Percentiles rank a stretch among this genome's conserved stretches.
phyloP scores from a whole-genome alignment of 2,113 vertebrate species.

The Cyanoderma ruficeps region DNA sequence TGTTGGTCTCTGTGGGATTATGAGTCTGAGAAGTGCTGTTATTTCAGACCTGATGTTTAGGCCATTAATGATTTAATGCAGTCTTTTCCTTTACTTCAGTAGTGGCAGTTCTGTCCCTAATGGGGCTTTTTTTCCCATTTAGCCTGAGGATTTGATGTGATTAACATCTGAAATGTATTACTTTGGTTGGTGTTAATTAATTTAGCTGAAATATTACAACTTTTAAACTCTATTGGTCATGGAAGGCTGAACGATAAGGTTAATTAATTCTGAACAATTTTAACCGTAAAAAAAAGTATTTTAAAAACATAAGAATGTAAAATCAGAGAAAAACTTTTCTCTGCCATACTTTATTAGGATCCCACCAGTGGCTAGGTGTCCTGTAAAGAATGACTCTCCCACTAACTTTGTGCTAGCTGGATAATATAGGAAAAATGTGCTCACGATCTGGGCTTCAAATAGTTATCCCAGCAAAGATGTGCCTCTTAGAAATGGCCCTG shows the following conservation, averaged over 20 bases:
- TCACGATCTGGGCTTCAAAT: neutral
- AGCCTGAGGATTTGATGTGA: slow-evolving; percentile 8
- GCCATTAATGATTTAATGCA: neutral
- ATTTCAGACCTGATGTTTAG: slow-evolving; percentile 34
- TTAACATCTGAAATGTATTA: slow-evolving; percentile 21
- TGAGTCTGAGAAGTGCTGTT: neutral
- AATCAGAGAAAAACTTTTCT: neutral
- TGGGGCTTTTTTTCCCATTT: neutral
- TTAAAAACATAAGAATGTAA: neutral
- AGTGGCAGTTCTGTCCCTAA: neutral
- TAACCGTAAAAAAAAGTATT: neutral
- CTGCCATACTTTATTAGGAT: neutral
- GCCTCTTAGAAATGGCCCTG: neutral
- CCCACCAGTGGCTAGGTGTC: neutral
- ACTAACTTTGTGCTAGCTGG: neutral
- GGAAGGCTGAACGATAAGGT: neutral
- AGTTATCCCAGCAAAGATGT: neutral
- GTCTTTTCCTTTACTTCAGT: neutral
- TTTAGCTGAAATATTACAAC: neutral
- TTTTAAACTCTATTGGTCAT: neutral
- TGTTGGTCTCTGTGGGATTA: neutral
- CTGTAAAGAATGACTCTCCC: neutral
- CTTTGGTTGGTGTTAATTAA: slow-evolving; percentile 10
- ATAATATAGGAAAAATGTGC: neutral
- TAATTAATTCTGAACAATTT: neutral